Evolutionary conservation across 2,113 vertebrate genomes (phyloP), one percentile per base, ranked within the genome.

Genomic region (Micronisus gabar): DNA sequence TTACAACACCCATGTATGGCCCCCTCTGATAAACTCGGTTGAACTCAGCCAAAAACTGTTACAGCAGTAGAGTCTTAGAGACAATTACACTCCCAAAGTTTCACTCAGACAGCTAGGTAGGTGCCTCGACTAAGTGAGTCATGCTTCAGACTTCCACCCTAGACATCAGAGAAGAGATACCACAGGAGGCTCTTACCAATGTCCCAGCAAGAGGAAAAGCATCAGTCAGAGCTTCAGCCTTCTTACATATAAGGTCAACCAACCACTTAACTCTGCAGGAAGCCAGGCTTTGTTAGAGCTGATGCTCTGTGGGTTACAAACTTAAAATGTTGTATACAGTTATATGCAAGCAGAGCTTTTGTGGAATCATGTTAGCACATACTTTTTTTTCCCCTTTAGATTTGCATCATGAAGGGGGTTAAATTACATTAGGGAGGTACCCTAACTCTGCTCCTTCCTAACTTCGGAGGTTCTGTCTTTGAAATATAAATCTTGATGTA

Each of bases 251-350:
- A 70, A 96, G 96, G 96, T 97, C 95, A 96, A 88, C 71, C 81
- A 93, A 93, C 90, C 85, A 94, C 95, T 97, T 96, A 96, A 95
- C 92, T 94, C 96, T 86, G 85, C 90, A 91, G 90, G 93, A 94
- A 94, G 81, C 70, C 74, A 80, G 58, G 85, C 92, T 97, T 96
- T 96, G 92, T 91, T 65, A 94, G 93, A 94, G 88, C 93, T 93
- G 91, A 72, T 65, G 73, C 95, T 95, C 93, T 38, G 78, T 72
- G 87, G 84, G 84, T 85, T 86, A 93, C 91, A 95, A 96, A 96
- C 86, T 94, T 85, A 61, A 94, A 95, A 82, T 80, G 89, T 40
- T 96, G 96, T 95, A 80, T 53, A 94, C 9, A 65, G 93, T 78
- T 76, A 92, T 7, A 86, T 1, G 8, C 81, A 96, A 93, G 96